A percentile compares a stretch with the other conserved stretches of the same genome.
Conservation (phyloP, 2,888 invertebrate species). For the Sthenelais limicola region DNA sequence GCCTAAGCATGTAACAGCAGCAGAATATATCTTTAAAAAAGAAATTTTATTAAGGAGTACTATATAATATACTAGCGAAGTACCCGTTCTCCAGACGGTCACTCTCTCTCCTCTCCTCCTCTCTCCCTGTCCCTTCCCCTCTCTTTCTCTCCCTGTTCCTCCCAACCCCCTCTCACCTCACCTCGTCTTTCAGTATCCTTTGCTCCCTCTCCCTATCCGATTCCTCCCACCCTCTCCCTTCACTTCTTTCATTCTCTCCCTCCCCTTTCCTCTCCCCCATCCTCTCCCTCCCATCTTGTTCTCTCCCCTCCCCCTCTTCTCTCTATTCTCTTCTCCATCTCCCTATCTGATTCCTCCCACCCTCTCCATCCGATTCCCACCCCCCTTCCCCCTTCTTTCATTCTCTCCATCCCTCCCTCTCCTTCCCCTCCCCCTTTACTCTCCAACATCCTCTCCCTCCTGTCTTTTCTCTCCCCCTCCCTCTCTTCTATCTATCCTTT, state of each 20-base stretch:
- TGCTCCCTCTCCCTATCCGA: neutral
- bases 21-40: too few species aligned
- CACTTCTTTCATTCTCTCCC: neutral
- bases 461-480: neutral
- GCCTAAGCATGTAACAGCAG: too few species aligned
- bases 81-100: neutral
- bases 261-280: neutral
- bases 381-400: neutral
- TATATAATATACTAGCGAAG: too few species aligned
- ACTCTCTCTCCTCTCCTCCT: neutral
- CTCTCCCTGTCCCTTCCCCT: neutral
- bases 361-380: neutral
- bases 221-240: neutral
- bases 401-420: neutral
- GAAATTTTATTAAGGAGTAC: too few species aligned
- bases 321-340: neutral
- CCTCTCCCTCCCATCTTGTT: neutral
- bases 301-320: neutral
- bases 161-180: neutral
- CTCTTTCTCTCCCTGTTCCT: neutral
- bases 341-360: neutral
- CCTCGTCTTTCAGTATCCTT: neutral
- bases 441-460: neutral
- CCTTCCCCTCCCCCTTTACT: slow-evolving; percentile 2
- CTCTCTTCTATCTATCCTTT: neutral